Evolutionary conservation across 2,888 invertebrate genomes (phyloP), one percentile per base, ranked within the genome.

Genomic region (Chrysotoxum bicinctum): DNA sequence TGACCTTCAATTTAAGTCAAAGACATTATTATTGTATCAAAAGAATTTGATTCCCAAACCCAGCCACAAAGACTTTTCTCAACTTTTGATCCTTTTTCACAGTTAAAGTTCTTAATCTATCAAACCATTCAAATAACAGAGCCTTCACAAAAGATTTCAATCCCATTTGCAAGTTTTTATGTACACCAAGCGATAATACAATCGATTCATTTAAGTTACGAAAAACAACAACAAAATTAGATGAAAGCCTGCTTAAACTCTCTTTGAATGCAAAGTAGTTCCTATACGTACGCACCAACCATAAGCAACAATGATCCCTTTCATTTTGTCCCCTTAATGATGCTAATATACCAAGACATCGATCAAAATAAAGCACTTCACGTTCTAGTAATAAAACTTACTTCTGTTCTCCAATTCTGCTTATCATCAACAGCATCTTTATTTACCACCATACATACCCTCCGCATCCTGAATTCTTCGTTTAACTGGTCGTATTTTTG

Each of bases 321-420:
- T 40, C 66, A 58, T 45, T 64, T 43, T 76, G 48, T 54, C 23
- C 50, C 54, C 62, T 56, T 68, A 80, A 69, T 80, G 68, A 69
- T 52, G 62, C 75, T 75, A 77, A 72, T 77, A 82, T 58, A 50
- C 19, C 32, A 23, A 52, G 66, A 72, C 77, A 82, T 82, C 81
- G 64, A 82, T 82, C 77, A 82, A 77, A 77, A 82, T 77, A 77
- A 82, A 82, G 72, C 69, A 72, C 81, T 82, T 66, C 81, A 81
- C 81, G 76, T 76, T 37, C 21, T 40, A 6, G 62, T 70, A 76
- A 81, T 81, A 81, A 81, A 75, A 58, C 76, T 69, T 69, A 76
- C 23, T 70, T 70, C 43, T 77, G 56, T 77, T 58, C 30, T 58
- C 43, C 37, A 77, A 82, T 76, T 76, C 66, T 64, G 70, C 77